phyloP scores from a whole-genome alignment of 1,140 invertebrate genomes.

The Lasaia peninsularis region DNA sequence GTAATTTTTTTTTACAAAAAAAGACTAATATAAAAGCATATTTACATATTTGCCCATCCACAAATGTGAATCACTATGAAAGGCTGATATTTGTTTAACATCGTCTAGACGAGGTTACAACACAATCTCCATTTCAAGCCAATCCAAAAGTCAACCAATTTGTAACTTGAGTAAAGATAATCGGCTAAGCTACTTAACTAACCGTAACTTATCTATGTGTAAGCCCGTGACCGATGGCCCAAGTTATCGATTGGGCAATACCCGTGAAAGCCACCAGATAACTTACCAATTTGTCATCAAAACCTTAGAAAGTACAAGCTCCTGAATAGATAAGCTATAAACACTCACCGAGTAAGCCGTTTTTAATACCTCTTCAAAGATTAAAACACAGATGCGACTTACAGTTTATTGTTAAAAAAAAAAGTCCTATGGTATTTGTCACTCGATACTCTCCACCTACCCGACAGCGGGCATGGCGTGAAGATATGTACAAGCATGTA shows the following conservation, averaged over 20 bases:
- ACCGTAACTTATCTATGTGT: slow-evolving; percentile 1
- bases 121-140: not conserved
- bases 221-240: not conserved
- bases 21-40: no score
- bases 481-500: no score
- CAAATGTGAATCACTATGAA: no score
- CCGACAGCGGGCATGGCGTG: no score
- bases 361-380: slow-evolving; percentile 30
- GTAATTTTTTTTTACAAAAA: no score
- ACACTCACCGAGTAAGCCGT: slow-evolving; percentile 18
- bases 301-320: slow-evolving; percentile 30
- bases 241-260: slow-evolving; percentile 21
- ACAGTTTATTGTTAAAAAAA: not conserved
- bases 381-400: slow-evolving; percentile 15
- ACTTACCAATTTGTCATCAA: slow-evolving; percentile 37
- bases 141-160: slow-evolving; percentile 1
- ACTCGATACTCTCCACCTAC: no score
- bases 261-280: slow-evolving; percentile 27
- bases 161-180: not conserved
- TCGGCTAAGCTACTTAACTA: slow-evolving; percentile 1
- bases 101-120: no score
- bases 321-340: slow-evolving; percentile 38
- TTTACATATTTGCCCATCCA: no score
- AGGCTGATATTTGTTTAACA: no score
- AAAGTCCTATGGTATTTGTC: no score